Base-by-base conservation (phyloP, 1,140 invertebrate species). In the Lepidurus couesii region DNA sequence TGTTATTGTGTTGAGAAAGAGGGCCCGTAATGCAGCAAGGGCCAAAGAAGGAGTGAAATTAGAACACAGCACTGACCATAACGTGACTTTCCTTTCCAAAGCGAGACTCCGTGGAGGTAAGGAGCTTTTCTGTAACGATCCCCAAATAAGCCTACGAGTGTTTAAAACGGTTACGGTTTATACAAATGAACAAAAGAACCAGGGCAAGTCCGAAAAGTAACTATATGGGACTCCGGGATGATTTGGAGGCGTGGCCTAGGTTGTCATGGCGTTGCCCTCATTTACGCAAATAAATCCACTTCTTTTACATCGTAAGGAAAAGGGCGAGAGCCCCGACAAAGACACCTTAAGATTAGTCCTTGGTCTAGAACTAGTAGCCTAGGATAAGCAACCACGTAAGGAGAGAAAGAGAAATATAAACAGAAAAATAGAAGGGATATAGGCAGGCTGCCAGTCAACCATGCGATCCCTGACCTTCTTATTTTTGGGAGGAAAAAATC, bases 391-490 rank as follows among this genome's bases (percentile, higher is more conserved):
- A 9, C 16, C 53, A n/a, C 21, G 16, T 65, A 65, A 13, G 16
- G 21, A 21, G 53, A 13, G 16, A 65, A 9, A 65, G 53, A 21
- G 9, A 65, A 47, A 7, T 9, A 65, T 65, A 65, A 21, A 47
- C 45, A 10, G 45, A 47, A 16, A 47, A 65, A 65, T n/a, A 65
- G 21, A 65, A 65, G 13, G 53, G 21, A 65, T 13, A 65, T 65
- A 9, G 53, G 53, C 53, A 65, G n/a, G 16, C 53, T 65, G 53
- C 53, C 53, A 65, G 53, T 65, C 53, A 65, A 65, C 9, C 53
- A 65, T 65, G 53, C 53, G 21, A 65, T 65, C 53, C 53, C 53
- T 65, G 53, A 65, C 53, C 53, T 65, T 65, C 53, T 65, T 65
- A 65, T 65, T 65, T 65, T 65, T 65, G 16, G 16, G 34, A 34